Base-by-base conservation (phyloP, 2,797 vertebrate species). In the Aeoliscus strigatus region DNA sequence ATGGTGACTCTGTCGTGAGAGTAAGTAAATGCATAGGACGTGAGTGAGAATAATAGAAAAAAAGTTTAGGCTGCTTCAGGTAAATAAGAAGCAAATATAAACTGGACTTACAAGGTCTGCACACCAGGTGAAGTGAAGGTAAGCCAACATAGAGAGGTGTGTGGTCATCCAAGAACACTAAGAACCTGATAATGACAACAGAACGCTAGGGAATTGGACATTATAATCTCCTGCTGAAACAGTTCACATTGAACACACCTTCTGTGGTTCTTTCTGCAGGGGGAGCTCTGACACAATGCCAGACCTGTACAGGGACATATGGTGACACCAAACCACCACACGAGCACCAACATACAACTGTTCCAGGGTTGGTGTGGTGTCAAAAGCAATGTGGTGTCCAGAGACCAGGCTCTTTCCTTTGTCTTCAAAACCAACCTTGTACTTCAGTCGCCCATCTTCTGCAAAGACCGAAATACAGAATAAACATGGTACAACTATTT, bases 161-260 rank as follows among this genome's bases (percentile, higher is more conserved):
- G 10, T 93, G 92, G 0, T 94, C 89, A 9, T 98, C 95, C 1
- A 93, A 89, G 70, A 97, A 98, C 54, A 97, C 89, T 51, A 98
- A 75, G 71, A 94, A 97, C 75, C 94, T 98, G 75, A 47, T 79
- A 32, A 52, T 26, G 14, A 12, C 54, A 21, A 21, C 3, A 21
- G 6, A 21, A n/a, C n/a, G n/a, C n/a, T n/a, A n/a, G n/a, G n/a
- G n/a, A n/a, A n/a, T n/a, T n/a, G n/a, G n/a, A n/a, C n/a, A n/a
- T n/a, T n/a, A n/a, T n/a, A n/a, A n/a, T n/a, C n/a, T n/a, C n/a
- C n/a, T n/a, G n/a, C n/a, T n/a, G 18, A 6, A 21, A 6, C 3
- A 21, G 18, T 21, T 21, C 3, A 21, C 18, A 3, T 38, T 16
- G 4, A 24, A 14, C 54, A 37, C 59, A 96, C 95, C 94, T 92